Base-by-base conservation (phyloP, 2,113 vertebrate species). In the Turdus rufiventris region DNA sequence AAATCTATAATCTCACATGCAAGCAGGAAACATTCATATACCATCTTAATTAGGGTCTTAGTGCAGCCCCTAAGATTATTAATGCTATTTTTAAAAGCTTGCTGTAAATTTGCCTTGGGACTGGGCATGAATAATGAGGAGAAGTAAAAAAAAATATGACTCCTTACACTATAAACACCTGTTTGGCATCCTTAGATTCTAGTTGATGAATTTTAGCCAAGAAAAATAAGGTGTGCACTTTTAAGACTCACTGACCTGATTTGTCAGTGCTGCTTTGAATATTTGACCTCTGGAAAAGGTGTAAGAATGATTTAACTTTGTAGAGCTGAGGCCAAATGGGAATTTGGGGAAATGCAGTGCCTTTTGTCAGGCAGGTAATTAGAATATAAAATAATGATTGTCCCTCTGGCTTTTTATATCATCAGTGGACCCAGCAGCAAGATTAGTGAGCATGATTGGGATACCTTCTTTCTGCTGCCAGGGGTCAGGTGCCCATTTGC, bases 21-120 rank as follows among this genome's bases (percentile, higher is more conserved):
- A 61, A 76, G 61, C 21, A 79, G 62, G 81, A 94, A 73, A 65
- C 24, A 12, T n/a, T 89, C 73, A 54, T 57, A 21, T 75, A 43
- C 77, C 47, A 13, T 89, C 77, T 84, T 95, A 93, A 96, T 95
- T 87, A 94, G 89, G 77, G 70, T 79, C 73, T 92, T 89, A 79
- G 57, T 65, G 79, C 62, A 91, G 34, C 71, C 84, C 66, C 80
- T 87, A 75, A 68, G 70, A 82, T 75, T 75, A 94, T 89, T 94
- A 87, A 62, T 75, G 80, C 94, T 96, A 93, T 88, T 97, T 97
- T 96, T 92, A 93, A 60, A 84, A 84, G 11, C 68, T 62, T 78
- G 34, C 58, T 75, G 34, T 75, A 89, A 85, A 94, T 89, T 85
- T 94, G 87, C 73, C 88, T 68, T 85, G 86, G 89, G 91, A 93